These are phyloP conservation scores for Pycnomerus fuliginosus DNA, from an alignment of 2,888 invertebrate genomes.

Conservation along the genomic window DNA sequence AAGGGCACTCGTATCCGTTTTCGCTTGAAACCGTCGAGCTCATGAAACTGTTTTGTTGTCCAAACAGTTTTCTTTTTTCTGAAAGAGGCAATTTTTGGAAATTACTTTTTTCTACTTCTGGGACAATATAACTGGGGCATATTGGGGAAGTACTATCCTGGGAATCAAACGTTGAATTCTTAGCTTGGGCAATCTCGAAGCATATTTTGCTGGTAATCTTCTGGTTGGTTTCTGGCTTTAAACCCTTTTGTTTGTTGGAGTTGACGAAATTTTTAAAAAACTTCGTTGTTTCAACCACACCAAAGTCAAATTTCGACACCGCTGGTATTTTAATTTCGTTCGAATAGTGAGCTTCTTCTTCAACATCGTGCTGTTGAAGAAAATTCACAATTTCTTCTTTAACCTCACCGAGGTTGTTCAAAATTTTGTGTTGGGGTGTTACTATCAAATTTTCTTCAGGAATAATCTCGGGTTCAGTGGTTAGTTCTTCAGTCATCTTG, in stretches of 20 bases:
- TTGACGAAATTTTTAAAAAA: conserved; percentile 11
- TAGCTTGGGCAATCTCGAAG: conserved; percentile 6
- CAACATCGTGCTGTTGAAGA: conserved; percentile 5
- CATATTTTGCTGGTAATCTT: neutral
- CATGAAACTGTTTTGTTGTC: conserved; percentile 15
- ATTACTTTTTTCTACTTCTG: conserved; percentile 33
- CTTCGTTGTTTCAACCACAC: conserved; percentile 2
- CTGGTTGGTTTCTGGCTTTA: neutral
- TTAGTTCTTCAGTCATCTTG: conserved; percentile 8
- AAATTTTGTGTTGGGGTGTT: conserved; percentile 3
- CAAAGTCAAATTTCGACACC: conserved; percentile 3
- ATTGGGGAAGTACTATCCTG: conserved; percentile 39
- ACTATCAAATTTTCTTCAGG: neutral
- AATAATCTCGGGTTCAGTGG: neutral
- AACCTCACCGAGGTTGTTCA: conserved; percentile 4
- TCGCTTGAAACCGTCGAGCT: conserved; percentile 29
- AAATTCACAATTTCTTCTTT: conserved; percentile 6
- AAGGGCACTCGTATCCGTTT: conserved; percentile 24
- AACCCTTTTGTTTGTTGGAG: conserved; percentile 5
- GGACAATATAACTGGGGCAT: conserved; percentile 40
- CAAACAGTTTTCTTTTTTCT: conserved; percentile 31
- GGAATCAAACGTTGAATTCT: conserved; percentile 5
- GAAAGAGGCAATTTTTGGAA: conserved; percentile 22
- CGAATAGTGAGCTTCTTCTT: too few species aligned
- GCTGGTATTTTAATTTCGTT: neutral